Evolutionary conservation across 2,113 vertebrate genomes (phyloP).

Genomic region (Leuciscus idus): DNA sequence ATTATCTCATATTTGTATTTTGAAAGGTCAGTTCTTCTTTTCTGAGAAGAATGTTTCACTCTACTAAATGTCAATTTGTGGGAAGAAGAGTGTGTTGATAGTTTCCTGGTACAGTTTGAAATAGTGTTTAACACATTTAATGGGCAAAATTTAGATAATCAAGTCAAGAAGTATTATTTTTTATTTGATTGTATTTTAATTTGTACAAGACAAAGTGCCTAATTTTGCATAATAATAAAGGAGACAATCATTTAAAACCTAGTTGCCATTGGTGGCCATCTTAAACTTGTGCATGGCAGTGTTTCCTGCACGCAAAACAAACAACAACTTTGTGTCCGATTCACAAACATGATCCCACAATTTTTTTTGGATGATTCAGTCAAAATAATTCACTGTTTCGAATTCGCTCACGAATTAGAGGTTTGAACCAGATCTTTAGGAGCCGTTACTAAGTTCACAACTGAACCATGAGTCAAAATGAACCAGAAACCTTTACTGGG

Average conservation of each 20-base stretch:
- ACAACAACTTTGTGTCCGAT: not conserved
- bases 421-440: not conserved
- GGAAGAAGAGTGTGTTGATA: not conserved
- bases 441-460: not conserved
- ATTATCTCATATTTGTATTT: slow-evolving; percentile 38
- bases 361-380: not conserved
- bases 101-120: not conserved
- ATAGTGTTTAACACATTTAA: not conserved
- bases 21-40: slow-evolving; percentile 26
- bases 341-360: not conserved
- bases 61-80: slow-evolving; percentile 38
- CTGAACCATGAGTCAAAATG: not conserved
- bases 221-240: not conserved
- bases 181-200: not conserved
- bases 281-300: not conserved
- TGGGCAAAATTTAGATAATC: not conserved
- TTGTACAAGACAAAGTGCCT: not conserved
- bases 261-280: not conserved
- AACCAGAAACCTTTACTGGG: too few relatives aligned
- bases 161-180: not conserved
- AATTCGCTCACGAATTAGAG: not conserved
- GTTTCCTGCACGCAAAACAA: not conserved
- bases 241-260: not conserved
- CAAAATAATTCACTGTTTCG: not conserved
- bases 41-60: not conserved